A percentile compares a stretch with the other conserved stretches of the same genome.
These are phyloP conservation scores for Panorpa germanica DNA, from an alignment of 2,888 invertebrate species.

Conservation along the genomic window DNA sequence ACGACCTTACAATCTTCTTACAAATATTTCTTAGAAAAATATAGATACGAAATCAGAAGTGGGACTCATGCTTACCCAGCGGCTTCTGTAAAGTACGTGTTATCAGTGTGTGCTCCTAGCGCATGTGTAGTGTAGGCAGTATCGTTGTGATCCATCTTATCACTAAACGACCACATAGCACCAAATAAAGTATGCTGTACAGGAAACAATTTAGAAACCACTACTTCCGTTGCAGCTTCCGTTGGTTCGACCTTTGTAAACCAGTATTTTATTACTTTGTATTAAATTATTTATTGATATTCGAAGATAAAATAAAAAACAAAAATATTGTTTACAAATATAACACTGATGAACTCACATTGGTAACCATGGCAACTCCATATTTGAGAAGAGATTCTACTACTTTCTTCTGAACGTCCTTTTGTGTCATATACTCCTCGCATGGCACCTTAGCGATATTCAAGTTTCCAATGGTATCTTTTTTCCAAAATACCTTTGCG, in stretches of 20 bases:
- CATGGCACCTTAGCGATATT: slow-evolving; percentile 23
- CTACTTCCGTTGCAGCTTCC: slow-evolving; percentile 29
- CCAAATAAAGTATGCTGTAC: slow-evolving; percentile 54
- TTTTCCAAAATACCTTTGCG: slow-evolving; percentile 27
- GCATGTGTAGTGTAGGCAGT: slow-evolving; percentile 50
- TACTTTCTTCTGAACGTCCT: slow-evolving; percentile 24
- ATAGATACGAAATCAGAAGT: too few species aligned
- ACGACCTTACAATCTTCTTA: too few species aligned
- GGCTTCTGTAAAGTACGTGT: slow-evolving; percentile 57
- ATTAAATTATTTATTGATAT: background rate
- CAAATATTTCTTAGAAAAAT: too few species aligned
- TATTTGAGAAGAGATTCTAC: slow-evolving; percentile 23
- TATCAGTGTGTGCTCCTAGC: slow-evolving; percentile 57
- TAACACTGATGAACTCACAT: too few species aligned
- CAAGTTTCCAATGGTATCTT: slow-evolving; percentile 22
- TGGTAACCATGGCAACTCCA: slow-evolving; percentile 23
- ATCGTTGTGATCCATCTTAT: slow-evolving; percentile 39
- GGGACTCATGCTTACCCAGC: slow-evolving; percentile 44
- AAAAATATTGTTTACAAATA: too few species aligned
- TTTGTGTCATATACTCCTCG: slow-evolving; percentile 27
- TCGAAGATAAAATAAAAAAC: background rate
- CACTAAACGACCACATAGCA: slow-evolving; percentile 48
- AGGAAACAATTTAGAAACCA: slow-evolving; percentile 35
- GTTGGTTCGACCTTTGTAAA: slow-evolving; percentile 26
- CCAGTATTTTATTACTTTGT: background rate